Base-by-base conservation (phyloP, 2,113 vertebrate genomes). In the Prochilodus magdalenae region DNA sequence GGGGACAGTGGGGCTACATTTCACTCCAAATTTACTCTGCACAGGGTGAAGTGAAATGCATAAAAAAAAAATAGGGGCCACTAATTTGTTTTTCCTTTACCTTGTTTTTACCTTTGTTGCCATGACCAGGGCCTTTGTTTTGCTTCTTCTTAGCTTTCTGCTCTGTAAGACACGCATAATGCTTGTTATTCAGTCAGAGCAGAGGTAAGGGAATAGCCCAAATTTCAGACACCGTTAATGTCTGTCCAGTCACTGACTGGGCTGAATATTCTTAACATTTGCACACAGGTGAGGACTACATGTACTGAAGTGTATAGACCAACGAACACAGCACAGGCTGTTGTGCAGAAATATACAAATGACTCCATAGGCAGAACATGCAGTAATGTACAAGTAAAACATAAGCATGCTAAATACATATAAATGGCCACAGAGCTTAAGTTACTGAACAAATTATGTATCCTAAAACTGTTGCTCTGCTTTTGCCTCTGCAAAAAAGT, bases 101-200 rank as follows among this genome's bases (percentile, higher is more conserved):
- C 88, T 88, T 84, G 36, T 70, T 65, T 85, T 88, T 85, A 15
- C 66, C 75, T 83, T 87, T 88, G 73, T 44, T 79, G 55, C 73
- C 73, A 79, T 73, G 60, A 55, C 63, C 75, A 67, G 44, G 62
- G 60, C 65, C 78, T 86, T 85, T 86, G 79, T 82, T 81, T 80
- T 80, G 81, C 63, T 86, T 88, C 83, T 65, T 82, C 82, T 82
- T 83, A 65, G 77, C 36, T 86, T 86, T 88, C 62, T 73, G 60
- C 67, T 84, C 87, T 89, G 86, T 24, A 87, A 88, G 72, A 89
- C 77, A 87, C 7, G 79, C 72, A 84, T 73, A 83, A 79, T 67
- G 60, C 72, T 60, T 26, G 57, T 60, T 60, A 60, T 60, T 36
- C 59, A 83, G 49, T 22, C 51, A 62, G 51, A n/a, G 62, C 57